phyloP scores from a whole-genome alignment of 2,797 vertebrate genomes.

The Rousettus madagascariensis region DNA sequence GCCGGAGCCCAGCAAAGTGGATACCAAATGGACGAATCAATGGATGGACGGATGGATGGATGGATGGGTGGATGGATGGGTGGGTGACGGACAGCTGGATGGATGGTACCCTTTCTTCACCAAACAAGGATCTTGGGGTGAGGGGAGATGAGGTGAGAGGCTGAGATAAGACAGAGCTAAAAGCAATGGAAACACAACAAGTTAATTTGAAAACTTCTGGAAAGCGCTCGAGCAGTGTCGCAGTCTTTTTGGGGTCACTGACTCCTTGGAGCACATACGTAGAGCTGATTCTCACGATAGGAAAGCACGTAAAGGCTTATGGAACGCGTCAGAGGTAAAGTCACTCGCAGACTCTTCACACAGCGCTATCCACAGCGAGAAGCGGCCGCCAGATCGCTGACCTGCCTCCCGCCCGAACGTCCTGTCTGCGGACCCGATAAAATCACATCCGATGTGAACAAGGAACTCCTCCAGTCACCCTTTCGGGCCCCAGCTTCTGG shows the following conservation, averaged over 20 bases:
- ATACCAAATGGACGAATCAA: not conserved
- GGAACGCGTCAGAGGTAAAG: not conserved
- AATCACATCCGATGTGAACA: not conserved
- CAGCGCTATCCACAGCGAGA: too few species aligned
- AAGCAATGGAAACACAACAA: not conserved
- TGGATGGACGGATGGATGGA: not conserved
- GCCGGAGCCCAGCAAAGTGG: not conserved
- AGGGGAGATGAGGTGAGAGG: not conserved
- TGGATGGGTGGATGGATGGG: not conserved
- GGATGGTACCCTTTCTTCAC: not conserved
- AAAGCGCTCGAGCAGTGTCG: not conserved
- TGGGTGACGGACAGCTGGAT: not conserved
- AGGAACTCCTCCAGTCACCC: too few species aligned
- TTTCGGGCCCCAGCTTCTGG: not conserved
- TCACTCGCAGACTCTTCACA: rapidly evolving
- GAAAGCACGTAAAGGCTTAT: rapidly evolving
- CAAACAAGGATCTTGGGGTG: not conserved
- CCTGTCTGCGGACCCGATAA: not conserved
- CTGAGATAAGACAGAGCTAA: not conserved
- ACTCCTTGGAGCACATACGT: not conserved
- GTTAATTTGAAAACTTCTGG: not conserved
- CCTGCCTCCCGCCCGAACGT: not conserved
- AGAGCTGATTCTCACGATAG: not conserved
- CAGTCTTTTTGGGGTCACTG: not conserved
- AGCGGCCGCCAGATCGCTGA: too few species aligned